Base-by-base conservation (phyloP, 2,888 invertebrate genomes). In the Drosophila prostipennis region DNA sequence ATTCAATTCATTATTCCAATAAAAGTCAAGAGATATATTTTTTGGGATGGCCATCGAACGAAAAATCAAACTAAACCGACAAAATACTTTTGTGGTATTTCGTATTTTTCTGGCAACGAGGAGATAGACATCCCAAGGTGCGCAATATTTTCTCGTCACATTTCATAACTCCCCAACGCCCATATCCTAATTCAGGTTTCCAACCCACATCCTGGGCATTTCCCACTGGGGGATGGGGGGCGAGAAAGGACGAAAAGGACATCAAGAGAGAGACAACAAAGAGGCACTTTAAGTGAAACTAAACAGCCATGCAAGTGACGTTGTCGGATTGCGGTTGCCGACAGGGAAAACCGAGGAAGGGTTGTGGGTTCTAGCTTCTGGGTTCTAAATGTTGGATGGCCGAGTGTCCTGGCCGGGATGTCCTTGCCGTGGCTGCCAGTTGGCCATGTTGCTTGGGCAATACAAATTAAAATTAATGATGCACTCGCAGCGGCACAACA, bases 381-480 rank as follows among this genome's bases (percentile, higher is more conserved):
- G 42, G 13, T 13, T 43, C 43, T 52, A 42, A 61, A 61, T 63
- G 72, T 52, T 65, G 52, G 49, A 61, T 57, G 52, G 56, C 53
- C 57, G 52, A 74, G 79, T 78, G 80, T 80, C 86, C 80, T 34
- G 46, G 34, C 6, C 29, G 42, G 19, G 19, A 4, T 60, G 77
- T 68, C 76, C 77, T 81, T 72, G 72, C 61, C 64, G 43, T 71
- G 80, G 67, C 80, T 57, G 80, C 57, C 75, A 76, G 80, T 76
- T 83, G 80, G 79, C 77, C 76, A 70, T 71, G 84, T 77, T 79
- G 78, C 82, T 68, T 59, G 77, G 71, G 80, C 78, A 73, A 87
- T 82, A 84, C 78, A 87, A 84, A 84, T 87, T 87, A 84, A 84
- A 84, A 84, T 84, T 84, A 84, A 84, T 87, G 87, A 87, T 87